Evolutionary conservation across 2,888 invertebrate genomes (phyloP).

Genomic region (Podabrus alpinus): DNA sequence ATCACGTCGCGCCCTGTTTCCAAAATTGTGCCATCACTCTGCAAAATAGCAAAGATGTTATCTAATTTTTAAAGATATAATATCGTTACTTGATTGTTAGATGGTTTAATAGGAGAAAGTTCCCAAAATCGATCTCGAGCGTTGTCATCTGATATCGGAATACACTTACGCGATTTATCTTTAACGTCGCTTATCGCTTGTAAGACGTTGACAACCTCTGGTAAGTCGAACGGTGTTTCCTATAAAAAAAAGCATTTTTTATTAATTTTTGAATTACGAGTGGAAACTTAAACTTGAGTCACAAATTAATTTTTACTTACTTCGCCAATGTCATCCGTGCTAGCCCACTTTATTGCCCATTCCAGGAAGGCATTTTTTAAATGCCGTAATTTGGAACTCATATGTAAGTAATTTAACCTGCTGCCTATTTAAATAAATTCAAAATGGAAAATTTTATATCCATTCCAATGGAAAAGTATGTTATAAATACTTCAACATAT

Average conservation of each 20-base stretch:
- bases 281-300: too few relatives aligned
- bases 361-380: neutral
- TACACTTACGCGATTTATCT: conserved; percentile 15
- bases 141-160: neutral
- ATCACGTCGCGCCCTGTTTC: conserved; percentile 57
- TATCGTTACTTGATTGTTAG: conserved; percentile 5
- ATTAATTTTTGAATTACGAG: neutral
- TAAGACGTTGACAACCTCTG: conserved; percentile 31
- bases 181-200: conserved; percentile 23
- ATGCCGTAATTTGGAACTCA: neutral
- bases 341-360: neutral
- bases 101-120: conserved; percentile 15
- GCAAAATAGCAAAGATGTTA: neutral
- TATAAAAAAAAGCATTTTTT: conserved; percentile 13
- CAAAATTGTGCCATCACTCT: conserved; percentile 33
- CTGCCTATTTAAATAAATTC: neutral
- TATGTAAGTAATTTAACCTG: neutral
- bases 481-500: neutral
- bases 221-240: conserved; percentile 29
- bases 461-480: too few relatives aligned
- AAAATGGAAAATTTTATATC: neutral
- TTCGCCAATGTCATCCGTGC: neutral
- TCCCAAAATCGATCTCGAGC: conserved; percentile 22
- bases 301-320: neutral
- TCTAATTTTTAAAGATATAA: neutral